A percentile compares a stretch with the other conserved stretches of the same genome.
These are phyloP conservation scores for Proales similis DNA, from an alignment of 1,140 invertebrate species.

Conservation along the genomic window DNA sequence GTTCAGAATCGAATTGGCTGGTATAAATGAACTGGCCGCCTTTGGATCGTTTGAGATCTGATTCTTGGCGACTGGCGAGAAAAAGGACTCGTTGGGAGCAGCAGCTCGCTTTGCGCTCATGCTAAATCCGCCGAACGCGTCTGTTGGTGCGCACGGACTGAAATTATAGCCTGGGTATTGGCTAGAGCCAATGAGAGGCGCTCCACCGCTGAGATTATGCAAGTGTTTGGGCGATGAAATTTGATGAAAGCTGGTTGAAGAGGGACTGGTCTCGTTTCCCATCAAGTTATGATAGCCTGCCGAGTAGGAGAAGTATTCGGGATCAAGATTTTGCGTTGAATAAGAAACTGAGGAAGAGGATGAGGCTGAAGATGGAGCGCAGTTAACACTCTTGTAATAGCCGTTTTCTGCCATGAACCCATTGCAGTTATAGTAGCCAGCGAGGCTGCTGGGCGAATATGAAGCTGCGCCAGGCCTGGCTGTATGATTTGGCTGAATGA, in stretches of 20 bases:
- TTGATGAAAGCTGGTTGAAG: not conserved
- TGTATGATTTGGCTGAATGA: constrained; percentile 3
- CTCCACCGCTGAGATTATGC: not conserved
- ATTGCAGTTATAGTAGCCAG: constrained; percentile 13
- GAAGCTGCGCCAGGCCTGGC: not conserved
- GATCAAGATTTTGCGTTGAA: constrained; percentile 1
- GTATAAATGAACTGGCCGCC: too few relatives aligned
- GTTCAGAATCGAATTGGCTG: too few relatives aligned
- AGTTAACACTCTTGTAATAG: constrained; percentile 5
- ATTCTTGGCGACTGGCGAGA: too few relatives aligned
- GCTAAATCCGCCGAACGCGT: too few relatives aligned
- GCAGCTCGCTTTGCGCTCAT: too few relatives aligned
- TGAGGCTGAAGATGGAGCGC: constrained; percentile 16
- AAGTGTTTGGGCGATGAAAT: constrained; percentile 15
- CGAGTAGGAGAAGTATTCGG: constrained; percentile 35
- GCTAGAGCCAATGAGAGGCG: not conserved
- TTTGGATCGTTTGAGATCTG: too few relatives aligned
- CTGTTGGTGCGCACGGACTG: not conserved
- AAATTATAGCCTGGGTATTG: constrained; percentile 11
- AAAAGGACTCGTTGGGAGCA: too few relatives aligned
- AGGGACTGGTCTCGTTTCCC: not conserved
- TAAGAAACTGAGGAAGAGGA: constrained; percentile 33
- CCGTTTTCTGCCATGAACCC: not conserved
- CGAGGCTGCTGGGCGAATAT: constrained; percentile 22
- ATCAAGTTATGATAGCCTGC: not conserved